Evolutionary conservation across 2,888 invertebrate species (phyloP), one percentile per base, ranked within the genome.

Genomic region (Capitulum mitella): DNA sequence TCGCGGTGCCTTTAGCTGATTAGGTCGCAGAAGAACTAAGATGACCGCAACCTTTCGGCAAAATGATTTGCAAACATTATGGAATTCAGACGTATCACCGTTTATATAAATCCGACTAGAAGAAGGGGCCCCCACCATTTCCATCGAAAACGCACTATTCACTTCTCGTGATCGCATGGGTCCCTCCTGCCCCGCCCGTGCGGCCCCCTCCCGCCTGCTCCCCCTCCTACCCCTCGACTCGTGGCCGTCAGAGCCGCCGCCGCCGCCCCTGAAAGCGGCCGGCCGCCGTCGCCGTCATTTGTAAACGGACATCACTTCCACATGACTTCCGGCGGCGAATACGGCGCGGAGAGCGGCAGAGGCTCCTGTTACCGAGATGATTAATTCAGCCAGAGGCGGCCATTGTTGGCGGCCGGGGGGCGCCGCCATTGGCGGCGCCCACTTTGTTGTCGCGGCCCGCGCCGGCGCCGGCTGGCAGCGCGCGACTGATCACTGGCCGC

Each of bases 131-230:
- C n/a, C n/a, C n/a, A n/a, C n/a, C n/a, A n/a, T n/a, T n/a, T n/a
- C n/a, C n/a, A n/a, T n/a, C n/a, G n/a, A n/a, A n/a, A n/a, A n/a
- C n/a, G n/a, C n/a, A n/a, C n/a, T n/a, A n/a, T n/a, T n/a, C n/a
- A n/a, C n/a, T n/a, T n/a, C n/a, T n/a, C n/a, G n/a, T n/a, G n/a
- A n/a, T n/a, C n/a, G n/a, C n/a, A n/a, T n/a, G n/a, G 22, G 46
- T 78, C 64, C 64, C 78, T 77, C 29, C 80, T 83, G 32, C 81
- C 82, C n/a, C 79, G 80, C 54, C 81, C 79, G 12, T 80, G 81
- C 64, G 58, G 79, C 78, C 48, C 77, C 37, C 32, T 77, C 58
- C 61, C 70, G 79, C 78, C 79, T 74, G 58, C 80, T 64, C 37
- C 79, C 58, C 61, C 70, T 79, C 78, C 79, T 74, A 61, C 80